These are phyloP conservation scores for Marcusenius ussheri DNA, from an alignment of 2,113 vertebrate species.

Conservation along the genomic window DNA sequence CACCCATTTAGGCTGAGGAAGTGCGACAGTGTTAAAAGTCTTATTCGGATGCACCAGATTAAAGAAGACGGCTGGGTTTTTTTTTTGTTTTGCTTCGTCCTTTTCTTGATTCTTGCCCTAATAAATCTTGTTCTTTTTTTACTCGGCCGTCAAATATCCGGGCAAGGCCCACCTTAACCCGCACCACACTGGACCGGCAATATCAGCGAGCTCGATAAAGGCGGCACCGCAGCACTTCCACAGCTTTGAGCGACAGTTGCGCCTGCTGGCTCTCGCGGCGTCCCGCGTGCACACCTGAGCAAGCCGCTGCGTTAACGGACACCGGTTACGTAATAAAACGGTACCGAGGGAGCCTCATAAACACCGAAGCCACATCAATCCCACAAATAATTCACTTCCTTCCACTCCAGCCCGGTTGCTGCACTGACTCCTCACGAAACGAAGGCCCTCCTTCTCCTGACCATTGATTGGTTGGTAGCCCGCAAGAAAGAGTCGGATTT, in stretches of 20 bases:
- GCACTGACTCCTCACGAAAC: constrained; percentile 14
- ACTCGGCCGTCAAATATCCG: constrained; percentile 40
- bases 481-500: background rate
- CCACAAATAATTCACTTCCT: constrained; percentile 37
- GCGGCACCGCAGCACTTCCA: constrained; percentile 19
- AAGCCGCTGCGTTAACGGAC: constrained; percentile 10
- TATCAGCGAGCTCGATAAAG: constrained; percentile 12
- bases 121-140: constrained; percentile 6
- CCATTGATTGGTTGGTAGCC: constrained; percentile 28
- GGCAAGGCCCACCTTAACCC: constrained; percentile 50
- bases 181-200: constrained; percentile 27
- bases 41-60: background rate
- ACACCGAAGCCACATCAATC: constrained; percentile 24
- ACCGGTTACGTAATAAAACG: constrained; percentile 20
- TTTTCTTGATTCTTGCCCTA: constrained; percentile 25
- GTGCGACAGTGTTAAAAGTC: constrained; percentile 11
- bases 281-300: background rate
- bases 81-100: constrained; percentile 9
- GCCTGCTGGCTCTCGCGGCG: background rate
- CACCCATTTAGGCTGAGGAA: constrained; percentile 21
- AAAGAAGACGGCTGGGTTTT: background rate
- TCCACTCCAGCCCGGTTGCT: constrained; percentile 27
- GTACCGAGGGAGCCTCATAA: constrained; percentile 15
- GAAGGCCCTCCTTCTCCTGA: constrained; percentile 13
- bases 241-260: background rate